Evolutionary conservation across 2,797 vertebrate species (phyloP).

Genomic region (Chaenodraco wilsoni): DNA sequence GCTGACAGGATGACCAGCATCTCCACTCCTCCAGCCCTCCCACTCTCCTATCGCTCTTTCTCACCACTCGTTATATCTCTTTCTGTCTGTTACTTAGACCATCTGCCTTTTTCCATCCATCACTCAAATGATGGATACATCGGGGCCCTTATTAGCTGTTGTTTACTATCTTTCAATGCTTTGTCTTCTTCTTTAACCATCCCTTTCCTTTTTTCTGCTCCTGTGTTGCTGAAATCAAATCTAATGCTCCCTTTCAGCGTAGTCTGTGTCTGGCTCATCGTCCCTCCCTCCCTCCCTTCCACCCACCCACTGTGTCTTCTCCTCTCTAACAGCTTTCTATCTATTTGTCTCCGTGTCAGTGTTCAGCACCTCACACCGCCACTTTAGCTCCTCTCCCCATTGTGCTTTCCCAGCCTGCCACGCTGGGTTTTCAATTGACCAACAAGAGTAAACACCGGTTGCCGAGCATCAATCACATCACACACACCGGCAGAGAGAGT

Average conservation of each 20-base stretch:
- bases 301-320: slow-evolving; percentile 49
- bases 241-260: slow-evolving; percentile 64
- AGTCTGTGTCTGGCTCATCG: slow-evolving; percentile 38
- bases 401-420: slow-evolving; percentile 72
- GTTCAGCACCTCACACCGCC: slow-evolving; percentile 71
- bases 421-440: slow-evolving; percentile 78
- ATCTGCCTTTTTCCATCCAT: slow-evolving; percentile 58
- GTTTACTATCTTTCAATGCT: slow-evolving; percentile 25
- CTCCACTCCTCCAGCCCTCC: slow-evolving; percentile 57
- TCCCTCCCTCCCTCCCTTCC: slow-evolving; percentile 39
- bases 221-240: slow-evolving; percentile 64
- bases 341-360: slow-evolving; percentile 82
- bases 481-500: slow-evolving; percentile 57
- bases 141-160: slow-evolving; percentile 24
- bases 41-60: slow-evolving; percentile 38
- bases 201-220: slow-evolving; percentile 14
- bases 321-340: slow-evolving; percentile 79
- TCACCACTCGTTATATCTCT: slow-evolving; percentile 51
- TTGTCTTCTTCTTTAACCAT: neutral
- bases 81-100: slow-evolving; percentile 60
- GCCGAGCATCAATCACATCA: slow-evolving; percentile 80
- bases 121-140: slow-evolving; percentile 44
- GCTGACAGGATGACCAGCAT: slow-evolving; percentile 70
- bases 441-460: slow-evolving; percentile 81
- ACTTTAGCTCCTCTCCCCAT: slow-evolving; percentile 77